Evolutionary conservation across 2,888 invertebrate genomes (phyloP).

Genomic region (Drosophila longiperda): DNA sequence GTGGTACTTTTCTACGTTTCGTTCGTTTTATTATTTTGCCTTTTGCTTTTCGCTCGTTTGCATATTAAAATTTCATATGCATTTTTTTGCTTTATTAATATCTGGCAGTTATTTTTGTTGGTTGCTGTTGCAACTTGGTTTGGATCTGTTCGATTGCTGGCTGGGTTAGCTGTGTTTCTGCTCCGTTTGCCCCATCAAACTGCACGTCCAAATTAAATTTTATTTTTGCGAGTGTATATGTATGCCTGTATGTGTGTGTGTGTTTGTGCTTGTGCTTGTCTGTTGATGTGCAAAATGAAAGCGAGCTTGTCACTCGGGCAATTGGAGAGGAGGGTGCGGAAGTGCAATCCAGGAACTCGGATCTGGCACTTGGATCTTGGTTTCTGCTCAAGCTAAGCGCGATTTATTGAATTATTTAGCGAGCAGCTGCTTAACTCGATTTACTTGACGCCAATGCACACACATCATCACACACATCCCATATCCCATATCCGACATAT

Average conservation of each 20-base stretch:
- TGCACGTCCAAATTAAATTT: conserved; percentile 76
- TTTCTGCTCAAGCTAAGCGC: conserved; percentile 54
- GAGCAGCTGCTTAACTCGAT: conserved; percentile 80
- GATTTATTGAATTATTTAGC: conserved; percentile 79
- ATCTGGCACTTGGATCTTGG: conserved; percentile 40
- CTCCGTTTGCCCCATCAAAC: conserved; percentile 76
- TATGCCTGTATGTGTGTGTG: conserved; percentile 4
- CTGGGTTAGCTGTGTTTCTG: conserved; percentile 70
- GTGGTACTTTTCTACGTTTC: conserved; percentile 36
- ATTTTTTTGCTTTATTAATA: conserved; percentile 78
- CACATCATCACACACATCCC: conserved; percentile 30
- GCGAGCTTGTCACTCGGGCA: conserved; percentile 35
- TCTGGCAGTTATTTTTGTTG: conserved; percentile 78
- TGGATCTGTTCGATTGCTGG: conserved; percentile 51
- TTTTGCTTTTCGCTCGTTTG: conserved; percentile 72
- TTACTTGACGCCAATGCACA: conserved; percentile 57
- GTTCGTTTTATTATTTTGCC: conserved; percentile 50
- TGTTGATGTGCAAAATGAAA: conserved; percentile 53
- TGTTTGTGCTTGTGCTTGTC: conserved; percentile 11
- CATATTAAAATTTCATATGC: conserved; percentile 80
- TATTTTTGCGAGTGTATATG: conserved; percentile 41
- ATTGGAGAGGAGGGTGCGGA: not conserved
- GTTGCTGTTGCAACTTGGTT: conserved; percentile 35
- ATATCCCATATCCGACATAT: conserved; percentile 4
- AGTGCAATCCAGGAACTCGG: conserved; percentile 17